Percentiles rank a stretch among this genome's conserved stretches.
Evolutionary conservation across 92 coral and sea anemone species (phyloP).

Genomic region (Nematostella vectensis): DNA sequence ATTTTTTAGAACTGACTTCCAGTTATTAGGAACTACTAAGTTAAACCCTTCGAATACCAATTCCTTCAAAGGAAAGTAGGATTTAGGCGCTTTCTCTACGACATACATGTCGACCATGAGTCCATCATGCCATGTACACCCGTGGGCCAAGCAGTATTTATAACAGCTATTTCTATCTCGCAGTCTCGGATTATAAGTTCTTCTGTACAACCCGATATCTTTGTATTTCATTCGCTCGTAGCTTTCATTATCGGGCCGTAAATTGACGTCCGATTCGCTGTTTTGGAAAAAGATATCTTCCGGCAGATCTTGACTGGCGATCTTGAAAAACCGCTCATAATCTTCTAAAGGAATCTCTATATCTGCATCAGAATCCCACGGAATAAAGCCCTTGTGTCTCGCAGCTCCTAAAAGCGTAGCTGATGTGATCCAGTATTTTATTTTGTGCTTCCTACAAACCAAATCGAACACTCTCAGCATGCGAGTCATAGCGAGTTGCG

Average conservation of each 20-base stretch:
- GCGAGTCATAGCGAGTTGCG: slow-evolving; percentile 37
- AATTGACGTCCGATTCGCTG: slow-evolving; percentile 34
- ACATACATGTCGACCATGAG: slow-evolving; percentile 51
- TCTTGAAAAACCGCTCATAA: slow-evolving; percentile 41
- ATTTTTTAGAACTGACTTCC: slow-evolving; percentile 26
- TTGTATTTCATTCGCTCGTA: slow-evolving; percentile 9
- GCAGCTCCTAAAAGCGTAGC: slow-evolving; percentile 74
- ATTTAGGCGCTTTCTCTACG: not conserved
- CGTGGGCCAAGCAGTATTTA: slow-evolving; percentile 31
- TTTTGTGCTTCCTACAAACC: slow-evolving; percentile 43
- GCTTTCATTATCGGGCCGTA: slow-evolving; percentile 27
- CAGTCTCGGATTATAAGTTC: slow-evolving; percentile 46
- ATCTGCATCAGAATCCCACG: slow-evolving; percentile 71
- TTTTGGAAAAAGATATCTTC: slow-evolving; percentile 61
- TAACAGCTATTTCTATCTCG: slow-evolving; percentile 60
- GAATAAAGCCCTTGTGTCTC: slow-evolving; percentile 60
- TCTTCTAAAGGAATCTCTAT: slow-evolving; percentile 45
- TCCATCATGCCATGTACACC: slow-evolving; percentile 66
- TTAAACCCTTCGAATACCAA: slow-evolving; percentile 60
- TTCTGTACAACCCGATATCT: slow-evolving; percentile 43
- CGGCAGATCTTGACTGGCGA: slow-evolving; percentile 44
- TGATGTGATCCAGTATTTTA: slow-evolving; percentile 45
- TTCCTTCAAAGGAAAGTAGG: slow-evolving; percentile 43
- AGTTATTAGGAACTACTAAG: slow-evolving; percentile 46
- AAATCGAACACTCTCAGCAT: slow-evolving; percentile 48